Evolutionary conservation across 2,797 vertebrate genomes (phyloP), one percentile per base, ranked within the genome.

Genomic region (Paedocypris micromegethes): DNA sequence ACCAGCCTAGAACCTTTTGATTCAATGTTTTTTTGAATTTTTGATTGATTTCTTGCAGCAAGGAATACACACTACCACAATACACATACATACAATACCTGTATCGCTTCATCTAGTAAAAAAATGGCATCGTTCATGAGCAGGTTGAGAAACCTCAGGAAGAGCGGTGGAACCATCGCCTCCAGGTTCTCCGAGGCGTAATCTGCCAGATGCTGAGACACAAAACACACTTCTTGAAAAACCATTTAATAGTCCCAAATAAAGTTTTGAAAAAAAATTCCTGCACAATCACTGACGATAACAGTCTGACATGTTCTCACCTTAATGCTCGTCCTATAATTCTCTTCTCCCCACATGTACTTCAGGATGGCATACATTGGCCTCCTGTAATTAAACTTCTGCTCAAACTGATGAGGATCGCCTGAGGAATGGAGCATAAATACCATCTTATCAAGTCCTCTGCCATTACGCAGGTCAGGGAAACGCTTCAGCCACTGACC

Each of bases 341-440:
- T 83, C 0, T 94, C 92, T 3, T 92, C 92, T 47, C 84, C 90
- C 97, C 96, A 99, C 96, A 99, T 99, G 81, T 96, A 98, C 78
- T 89, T 92, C 62, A 99, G 91, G 80, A 98, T 98, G 49, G 97
- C 95, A 78, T 99, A 99, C 97, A 99, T 99, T 55, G 97, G 96
- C 7, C 97, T 90, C 55, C 97, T 94, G 78, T 99, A 99, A 88
- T 99, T 99, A 83, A 99, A 99, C 84, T 99, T 99, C 84, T 99
- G 97, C 76, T 99, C 97, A 83, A 99, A 99, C 77, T 98, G 97
- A 88, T 99, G 96, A 2, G 96, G 97, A 83, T 99, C 96, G 72
- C 97, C 96, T 98, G 68, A 68, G 51, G 51, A 5, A 59, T 7
- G 66, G 46, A 66, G 2, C 76, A 46, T 47, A 63, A 48, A 64